phyloP scores from a whole-genome alignment of 2,797 vertebrate species.

The Sus cebifrons region DNA sequence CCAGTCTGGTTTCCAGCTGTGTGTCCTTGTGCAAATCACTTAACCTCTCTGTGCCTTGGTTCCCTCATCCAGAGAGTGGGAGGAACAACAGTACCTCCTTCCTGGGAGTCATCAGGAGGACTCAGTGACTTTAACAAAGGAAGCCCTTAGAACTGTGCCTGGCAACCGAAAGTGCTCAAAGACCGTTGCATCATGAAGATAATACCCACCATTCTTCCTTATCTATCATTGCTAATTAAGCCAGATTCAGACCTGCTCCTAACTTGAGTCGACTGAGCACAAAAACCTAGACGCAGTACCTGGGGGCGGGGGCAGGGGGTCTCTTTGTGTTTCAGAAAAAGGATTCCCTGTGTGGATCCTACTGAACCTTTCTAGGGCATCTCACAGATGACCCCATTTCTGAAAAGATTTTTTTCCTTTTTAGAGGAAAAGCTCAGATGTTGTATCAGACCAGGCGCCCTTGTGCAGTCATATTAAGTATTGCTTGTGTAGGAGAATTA shows the following conservation, averaged over 20 bases:
- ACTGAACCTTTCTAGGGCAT: background rate
- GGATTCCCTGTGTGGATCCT: background rate
- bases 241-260: background rate
- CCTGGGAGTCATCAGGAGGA: rapidly evolving
- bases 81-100: rapidly evolving
- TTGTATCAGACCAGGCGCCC: background rate
- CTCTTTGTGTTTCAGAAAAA: background rate
- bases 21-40: background rate
- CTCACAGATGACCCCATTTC: slow-evolving; percentile 48
- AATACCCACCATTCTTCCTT: background rate
- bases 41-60: background rate
- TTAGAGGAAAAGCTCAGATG: background rate
- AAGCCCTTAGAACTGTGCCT: background rate
- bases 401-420: background rate
- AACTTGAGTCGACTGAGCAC: background rate
- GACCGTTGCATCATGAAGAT: background rate
- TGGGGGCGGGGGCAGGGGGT: rapidly evolving
- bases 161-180: rapidly evolving
- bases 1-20: background rate
- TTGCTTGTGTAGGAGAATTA: background rate
- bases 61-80: background rate
- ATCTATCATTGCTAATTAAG: background rate
- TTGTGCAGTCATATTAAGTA: rapidly evolving
- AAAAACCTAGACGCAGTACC: background rate
- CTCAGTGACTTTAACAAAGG: rapidly evolving